Evolutionary conservation across 2,888 invertebrate genomes (phyloP), one percentile per base, ranked within the genome.

Genomic region (Dolichopus griseipennis): DNA sequence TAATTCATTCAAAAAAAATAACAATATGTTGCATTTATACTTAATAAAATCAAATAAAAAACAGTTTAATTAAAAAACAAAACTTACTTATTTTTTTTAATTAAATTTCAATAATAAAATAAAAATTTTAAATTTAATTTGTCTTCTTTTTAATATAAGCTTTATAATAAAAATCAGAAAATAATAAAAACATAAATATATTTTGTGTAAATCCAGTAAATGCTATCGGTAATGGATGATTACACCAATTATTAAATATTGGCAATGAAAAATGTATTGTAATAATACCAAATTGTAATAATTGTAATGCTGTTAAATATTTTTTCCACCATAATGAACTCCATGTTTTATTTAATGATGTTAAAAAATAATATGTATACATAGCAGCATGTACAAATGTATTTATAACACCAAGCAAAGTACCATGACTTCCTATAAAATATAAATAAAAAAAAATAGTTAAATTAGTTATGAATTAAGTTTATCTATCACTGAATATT

Each of bases 221-320:
- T 0, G 76, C 69, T 0, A 80, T 68, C 10, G 76, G 27, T 1
- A 66, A 65, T 2, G 80, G 76, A 67, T 76, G 76, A 10, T 73
- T 71, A 65, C 80, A 80, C 1, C 75, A 72, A 65, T 80, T 78
- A 37, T 72, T 72, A 0, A 78, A 27, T n/a, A 80, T 72, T 6
- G 76, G 76, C 22, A 75, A 76, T 70, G 78, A 83, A 85, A 76
- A 88, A 72, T 89, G 88, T 0, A 87, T 68, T 0, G 86, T 79
- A 41, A 87, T 80, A 70, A 85, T 75, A 41, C 86, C 80, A 75
- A 92, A 91, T 77, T 91, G 91, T 0, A 87, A 86, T 77, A 95
- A 85, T 82, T 95, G 95, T 73, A 94, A 76, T 75, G 90, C 90
- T 0, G 95, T 95, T 70, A 95, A 88, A 75, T 91, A 85, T 72